A percentile compares a stretch with the other conserved stretches of the same genome.
phyloP scores from a whole-genome alignment of 92 coral and sea anemone species.

The Epizoanthus ramosus region DNA sequence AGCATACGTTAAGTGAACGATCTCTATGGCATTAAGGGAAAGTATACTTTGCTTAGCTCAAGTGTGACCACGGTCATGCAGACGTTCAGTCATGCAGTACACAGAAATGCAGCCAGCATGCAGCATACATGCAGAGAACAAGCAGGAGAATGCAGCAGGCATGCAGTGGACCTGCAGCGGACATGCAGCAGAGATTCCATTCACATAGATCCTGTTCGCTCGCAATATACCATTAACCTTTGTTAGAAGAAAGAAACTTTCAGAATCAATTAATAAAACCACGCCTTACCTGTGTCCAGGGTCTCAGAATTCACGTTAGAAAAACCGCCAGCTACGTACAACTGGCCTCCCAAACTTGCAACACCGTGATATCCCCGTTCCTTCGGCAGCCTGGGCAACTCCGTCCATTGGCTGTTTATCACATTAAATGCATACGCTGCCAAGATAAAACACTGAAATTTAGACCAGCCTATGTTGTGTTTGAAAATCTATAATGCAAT shows the following conservation, averaged over 20 bases:
- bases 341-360: slow-evolving; percentile 89
- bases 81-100: no score
- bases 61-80: no score
- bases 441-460: slow-evolving; percentile 2
- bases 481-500: background rate
- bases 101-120: no score
- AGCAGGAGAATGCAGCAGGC: no score
- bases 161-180: no score
- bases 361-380: slow-evolving; percentile 98
- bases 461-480: background rate
- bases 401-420: slow-evolving; percentile 92
- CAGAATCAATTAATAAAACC: background rate
- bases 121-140: no score
- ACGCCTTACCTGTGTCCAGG: slow-evolving; percentile 76
- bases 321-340: slow-evolving; percentile 92
- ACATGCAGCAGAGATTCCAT: no score
- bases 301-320: slow-evolving; percentile 94
- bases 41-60: no score
- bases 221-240: background rate
- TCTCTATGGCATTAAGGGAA: no score
- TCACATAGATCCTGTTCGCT: no score
- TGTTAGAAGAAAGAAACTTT: background rate
- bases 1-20: no score
- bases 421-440: slow-evolving; percentile 84
- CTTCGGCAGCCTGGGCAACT: slow-evolving; percentile 86